Conservation (phyloP, 2,113 vertebrate species). For the Hymenochirus boettgeri region DNA sequence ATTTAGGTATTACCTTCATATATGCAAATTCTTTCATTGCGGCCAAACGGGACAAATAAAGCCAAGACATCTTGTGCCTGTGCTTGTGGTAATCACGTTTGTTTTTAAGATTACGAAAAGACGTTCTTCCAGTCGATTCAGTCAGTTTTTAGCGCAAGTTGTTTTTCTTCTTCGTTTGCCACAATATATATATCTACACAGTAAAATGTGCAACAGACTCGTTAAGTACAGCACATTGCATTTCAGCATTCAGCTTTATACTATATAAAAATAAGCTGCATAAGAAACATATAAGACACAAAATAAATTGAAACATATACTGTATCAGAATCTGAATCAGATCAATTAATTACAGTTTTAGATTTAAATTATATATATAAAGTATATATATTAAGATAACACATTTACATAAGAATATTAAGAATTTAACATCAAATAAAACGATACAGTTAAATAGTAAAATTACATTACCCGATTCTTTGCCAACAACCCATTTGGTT, state of each 20-base stretch:
- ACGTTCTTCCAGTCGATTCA: slow-evolving; percentile 92
- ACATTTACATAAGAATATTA: too few species aligned
- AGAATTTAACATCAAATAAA: background rate
- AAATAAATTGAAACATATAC: too few species aligned
- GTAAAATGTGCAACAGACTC: too few species aligned
- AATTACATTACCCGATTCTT: slow-evolving; percentile 83
- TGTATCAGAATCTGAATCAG: background rate
- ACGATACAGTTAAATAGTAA: background rate
- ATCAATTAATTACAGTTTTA: background rate
- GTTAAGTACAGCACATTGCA: too few species aligned
- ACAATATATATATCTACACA: slow-evolving; percentile 91
- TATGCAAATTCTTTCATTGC: slow-evolving; percentile 98
- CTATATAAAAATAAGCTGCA: too few species aligned
- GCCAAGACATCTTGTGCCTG: slow-evolving; percentile 88
- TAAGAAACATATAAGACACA: too few species aligned
- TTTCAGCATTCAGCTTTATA: too few species aligned
- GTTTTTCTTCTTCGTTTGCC: slow-evolving; percentile 76
- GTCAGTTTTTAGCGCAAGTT: slow-evolving; percentile 87
- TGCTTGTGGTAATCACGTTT: slow-evolving; percentile 96
- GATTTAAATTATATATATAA: too few species aligned
- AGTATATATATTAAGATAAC: too few species aligned
- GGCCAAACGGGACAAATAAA: slow-evolving; percentile 93
- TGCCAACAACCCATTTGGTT: slow-evolving; percentile 96
- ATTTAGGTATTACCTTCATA: slow-evolving; percentile 97
- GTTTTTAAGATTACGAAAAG: slow-evolving; percentile 92